Evolutionary conservation across 2,113 vertebrate genomes (phyloP).

Genomic region (Morone saxatilis): DNA sequence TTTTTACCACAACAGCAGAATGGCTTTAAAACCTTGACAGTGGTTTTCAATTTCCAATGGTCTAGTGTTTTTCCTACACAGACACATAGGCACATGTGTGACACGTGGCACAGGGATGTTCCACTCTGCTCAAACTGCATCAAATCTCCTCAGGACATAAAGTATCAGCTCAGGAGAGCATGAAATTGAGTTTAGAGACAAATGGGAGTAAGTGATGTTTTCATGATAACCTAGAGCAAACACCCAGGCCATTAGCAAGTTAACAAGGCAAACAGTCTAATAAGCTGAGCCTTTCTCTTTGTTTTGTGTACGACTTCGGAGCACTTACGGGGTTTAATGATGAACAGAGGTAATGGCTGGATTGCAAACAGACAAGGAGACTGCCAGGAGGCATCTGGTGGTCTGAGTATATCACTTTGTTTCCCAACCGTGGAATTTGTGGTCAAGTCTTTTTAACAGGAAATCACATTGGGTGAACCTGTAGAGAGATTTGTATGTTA

Average conservation of each 20-base stretch:
- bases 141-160: constrained; percentile 58
- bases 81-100: constrained; percentile 18
- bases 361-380: constrained; percentile 42
- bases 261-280: constrained; percentile 78
- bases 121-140: constrained; percentile 14
- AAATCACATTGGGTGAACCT: neutral
- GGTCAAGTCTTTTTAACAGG: constrained; percentile 11
- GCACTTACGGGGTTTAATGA: constrained; percentile 66
- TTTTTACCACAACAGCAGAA: neutral
- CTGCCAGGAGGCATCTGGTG: constrained; percentile 18
- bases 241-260: constrained; percentile 74
- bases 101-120: constrained; percentile 19
- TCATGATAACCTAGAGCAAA: constrained; percentile 76
- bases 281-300: constrained; percentile 50
- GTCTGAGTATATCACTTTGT: constrained; percentile 34
- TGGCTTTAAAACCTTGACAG: neutral
- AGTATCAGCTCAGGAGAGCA: constrained; percentile 73
- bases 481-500: constrained; percentile 2
- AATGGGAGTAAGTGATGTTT: constrained; percentile 70
- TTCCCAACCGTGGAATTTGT: constrained; percentile 53
- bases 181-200: constrained; percentile 79
- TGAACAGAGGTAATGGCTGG: constrained; percentile 57
- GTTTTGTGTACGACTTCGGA: constrained; percentile 28
- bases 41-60: neutral
- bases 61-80: neutral